Base-by-base conservation (phyloP, 2,113 vertebrate species). In the Suncus etruscus region DNA sequence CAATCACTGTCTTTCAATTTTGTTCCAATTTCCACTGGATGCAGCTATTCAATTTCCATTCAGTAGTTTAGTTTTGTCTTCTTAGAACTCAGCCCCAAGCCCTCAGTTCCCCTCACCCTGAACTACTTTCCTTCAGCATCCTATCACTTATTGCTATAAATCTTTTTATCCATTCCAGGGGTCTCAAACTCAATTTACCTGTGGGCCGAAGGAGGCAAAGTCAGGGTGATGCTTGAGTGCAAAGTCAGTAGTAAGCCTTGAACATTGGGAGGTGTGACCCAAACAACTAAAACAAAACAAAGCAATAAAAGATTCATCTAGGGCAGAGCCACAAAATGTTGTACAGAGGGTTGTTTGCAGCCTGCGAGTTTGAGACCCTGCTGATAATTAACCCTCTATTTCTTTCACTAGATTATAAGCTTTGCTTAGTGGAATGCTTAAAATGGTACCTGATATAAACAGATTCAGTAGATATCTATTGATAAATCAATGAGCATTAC, bases 381-480 rank as follows among this genome's bases (percentile, higher is more conserved):
- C 9, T 50, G 31, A 81, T 29, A 8, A 29, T 15, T 83, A 25
- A 48, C 73, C 20, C 10, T 73, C 54, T 39, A 39, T 39, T 39
- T 83, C 11, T 6, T 7, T 79, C 18, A 27, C 54, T 48, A 86
- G 51, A 66, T 18, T 80, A 1, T 58, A 89, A 48, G 22, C 66
- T 74, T 8, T 78, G 25, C 65, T 69, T 91, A 83, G 4, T 39
- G 87, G 39, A 87, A 22, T 54, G 18, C 32, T 72, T 87, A 73
- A 4, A 65, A 75, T 11, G 77, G 39, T 74, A 25, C 11, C 3
- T 58, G 14, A 16, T 47, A 86, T 39, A 68, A 81, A 12, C 29
- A 84, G 54, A 3, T 32, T 89, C 29, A 84, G 3, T 69, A 91
- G 70, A 25, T 66, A 75, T 74, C 76, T 84, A 6, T 54, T 93